Percentiles rank a stretch among this genome's conserved stretches.
These are phyloP conservation scores for Isichthys henryi DNA, from an alignment of 2,113 vertebrate species.

Conservation along the genomic window DNA sequence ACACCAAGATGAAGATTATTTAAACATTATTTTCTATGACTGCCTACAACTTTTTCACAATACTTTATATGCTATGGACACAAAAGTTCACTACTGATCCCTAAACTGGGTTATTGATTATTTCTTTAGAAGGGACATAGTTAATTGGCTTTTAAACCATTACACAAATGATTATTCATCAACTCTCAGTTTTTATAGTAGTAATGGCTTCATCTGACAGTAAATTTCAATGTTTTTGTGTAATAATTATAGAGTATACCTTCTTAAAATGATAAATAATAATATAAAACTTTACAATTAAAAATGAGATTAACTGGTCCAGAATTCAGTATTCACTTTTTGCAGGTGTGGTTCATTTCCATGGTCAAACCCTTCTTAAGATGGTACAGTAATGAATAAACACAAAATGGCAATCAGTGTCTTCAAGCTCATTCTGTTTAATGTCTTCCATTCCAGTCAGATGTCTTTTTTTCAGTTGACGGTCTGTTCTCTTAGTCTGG, in stretches of 20 bases:
- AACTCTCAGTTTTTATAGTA: not conserved
- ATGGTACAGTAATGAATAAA: not conserved
- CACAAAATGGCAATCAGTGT: not conserved
- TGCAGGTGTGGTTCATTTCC: not conserved
- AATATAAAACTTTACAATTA: not conserved
- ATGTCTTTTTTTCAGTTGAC: not conserved
- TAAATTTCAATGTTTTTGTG: not conserved
- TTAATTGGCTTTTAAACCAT: not conserved
- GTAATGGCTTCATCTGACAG: not conserved
- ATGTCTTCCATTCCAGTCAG: not conserved
- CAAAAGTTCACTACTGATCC: not conserved
- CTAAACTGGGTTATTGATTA: not conserved
- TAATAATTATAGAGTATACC: not conserved
- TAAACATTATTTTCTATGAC: too few relatives aligned
- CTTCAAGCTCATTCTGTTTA: not conserved
- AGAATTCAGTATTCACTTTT: not conserved
- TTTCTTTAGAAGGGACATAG: not conserved
- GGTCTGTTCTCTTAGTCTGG: not conserved
- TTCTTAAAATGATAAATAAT: not conserved
- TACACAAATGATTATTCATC: not conserved
- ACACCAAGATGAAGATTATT: too few relatives aligned
- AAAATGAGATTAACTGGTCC: not conserved
- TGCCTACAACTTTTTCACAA: too few relatives aligned
- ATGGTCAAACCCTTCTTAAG: not conserved
- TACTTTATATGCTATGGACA: too few relatives aligned